Conservation (phyloP, 2,888 invertebrate genomes). For the Pristionchus entomophagus region DNA sequence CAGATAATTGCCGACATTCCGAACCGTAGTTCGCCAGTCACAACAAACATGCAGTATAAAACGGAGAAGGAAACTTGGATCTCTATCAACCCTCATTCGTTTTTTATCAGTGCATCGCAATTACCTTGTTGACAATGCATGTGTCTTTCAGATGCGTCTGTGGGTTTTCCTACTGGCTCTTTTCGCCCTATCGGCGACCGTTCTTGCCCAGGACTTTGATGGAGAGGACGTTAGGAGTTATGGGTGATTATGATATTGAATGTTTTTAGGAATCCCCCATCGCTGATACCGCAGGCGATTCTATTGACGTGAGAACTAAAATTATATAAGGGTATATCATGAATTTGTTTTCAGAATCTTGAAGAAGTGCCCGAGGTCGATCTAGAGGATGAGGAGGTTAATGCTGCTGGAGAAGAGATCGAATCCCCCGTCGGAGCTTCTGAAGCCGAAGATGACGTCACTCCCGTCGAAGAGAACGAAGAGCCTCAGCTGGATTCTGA, state of each 20-base stretch:
- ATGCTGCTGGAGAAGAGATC: conserved; percentile 16
- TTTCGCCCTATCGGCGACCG: neutral
- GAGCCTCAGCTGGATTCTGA: neutral
- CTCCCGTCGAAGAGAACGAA: neutral
- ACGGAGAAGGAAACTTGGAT: neutral
- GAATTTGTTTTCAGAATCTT: neutral
- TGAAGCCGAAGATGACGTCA: conserved; percentile 31
- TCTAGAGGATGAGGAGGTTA: neutral
- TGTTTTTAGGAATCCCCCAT: neutral
- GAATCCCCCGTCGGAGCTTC: neutral
- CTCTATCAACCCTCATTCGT: neutral
- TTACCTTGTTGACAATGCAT: neutral
- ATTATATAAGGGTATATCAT: neutral
- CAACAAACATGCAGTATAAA: neutral
- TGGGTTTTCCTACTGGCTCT: conserved; percentile 27
- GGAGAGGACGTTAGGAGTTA: neutral
- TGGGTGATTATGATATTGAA: neutral
- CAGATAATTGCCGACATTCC: neutral
- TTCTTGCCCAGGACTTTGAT: conserved; percentile 6
- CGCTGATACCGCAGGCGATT: neutral
- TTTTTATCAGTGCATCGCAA: neutral
- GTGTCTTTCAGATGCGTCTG: conserved; percentile 11
- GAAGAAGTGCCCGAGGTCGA: neutral
- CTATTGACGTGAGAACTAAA: neutral
- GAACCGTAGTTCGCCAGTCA: neutral